Base-by-base conservation (phyloP, 1,140 invertebrate genomes). In the Fopius arisanus region DNA sequence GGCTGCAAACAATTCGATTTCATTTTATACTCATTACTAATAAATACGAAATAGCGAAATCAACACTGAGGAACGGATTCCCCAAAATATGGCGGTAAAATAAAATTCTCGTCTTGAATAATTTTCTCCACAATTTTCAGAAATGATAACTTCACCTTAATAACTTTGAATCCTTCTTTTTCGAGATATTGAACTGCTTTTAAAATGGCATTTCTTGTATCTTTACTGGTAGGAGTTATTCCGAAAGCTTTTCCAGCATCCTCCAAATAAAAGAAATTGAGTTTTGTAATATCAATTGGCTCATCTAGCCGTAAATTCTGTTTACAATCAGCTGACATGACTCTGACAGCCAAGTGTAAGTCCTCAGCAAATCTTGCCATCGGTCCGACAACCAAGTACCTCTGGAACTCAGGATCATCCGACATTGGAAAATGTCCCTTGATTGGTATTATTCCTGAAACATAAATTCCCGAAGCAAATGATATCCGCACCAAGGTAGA, bases 321-420 rank as follows among this genome's bases (percentile, higher is more conserved):
- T 2, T 81, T 76, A 48, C 88, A 88, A 63, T 72, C 74, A 6
- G 33, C 80, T 3, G 84, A 81, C 83, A 95, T 88, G 1, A 93
- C 80, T 77, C 90, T 89, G 51, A 95, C 87, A 51, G 93, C 84
- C 1, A 92, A 87, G 21, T 88, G 76, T 0, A 96, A 86, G 87
- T 97, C 96, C n/a, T 89, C 89, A 0, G 92, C 92, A 83, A 94
- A 94, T 33, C 96, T 89, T 28, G 92, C 90, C 83, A 98, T 91
- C 3, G 96, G 96, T 0, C 96, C 96, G 5, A 94, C 88, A 0
- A 87, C 85, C 14, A 92, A 73, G 75, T 88, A 89, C 14, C 86
- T 82, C 0, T 81, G 70, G 77, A 90, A 91, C 0, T 82, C 79
- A n/a, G 83, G 72, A 70, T 92, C 90, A 0, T 82, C 81, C 0